Conservation (phyloP, 2,113 vertebrate species). For the Picathartes gymnocephalus region DNA sequence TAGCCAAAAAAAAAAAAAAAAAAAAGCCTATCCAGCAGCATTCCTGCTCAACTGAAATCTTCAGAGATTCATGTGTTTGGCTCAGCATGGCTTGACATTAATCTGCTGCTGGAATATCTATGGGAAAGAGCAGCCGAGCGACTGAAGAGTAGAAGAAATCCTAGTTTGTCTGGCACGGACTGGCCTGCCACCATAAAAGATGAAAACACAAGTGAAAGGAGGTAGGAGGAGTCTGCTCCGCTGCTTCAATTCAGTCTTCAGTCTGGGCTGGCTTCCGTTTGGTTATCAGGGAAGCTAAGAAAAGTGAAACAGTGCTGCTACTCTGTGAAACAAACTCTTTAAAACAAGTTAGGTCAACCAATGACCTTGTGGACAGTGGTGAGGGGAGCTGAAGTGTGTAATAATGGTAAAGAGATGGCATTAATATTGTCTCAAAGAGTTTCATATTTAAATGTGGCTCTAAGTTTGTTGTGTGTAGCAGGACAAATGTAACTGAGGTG, state of each 20-base stretch:
- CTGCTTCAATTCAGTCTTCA: constrained; percentile 36
- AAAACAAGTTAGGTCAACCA: constrained; percentile 27
- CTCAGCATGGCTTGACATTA: background rate
- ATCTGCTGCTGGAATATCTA: constrained; percentile 39
- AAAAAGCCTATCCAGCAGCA: background rate
- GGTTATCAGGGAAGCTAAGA: constrained; percentile 57
- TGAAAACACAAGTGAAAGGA: constrained; percentile 43
- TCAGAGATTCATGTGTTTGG: background rate
- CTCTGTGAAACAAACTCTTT: background rate
- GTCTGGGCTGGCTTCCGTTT: constrained; percentile 60
- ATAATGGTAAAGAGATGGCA: constrained; percentile 51
- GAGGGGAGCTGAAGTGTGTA: constrained; percentile 39
- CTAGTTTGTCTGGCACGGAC: constrained; percentile 28
- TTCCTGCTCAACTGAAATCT: background rate
- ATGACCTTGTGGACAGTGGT: background rate
- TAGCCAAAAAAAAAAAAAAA: background rate
- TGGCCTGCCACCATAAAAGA: constrained; percentile 53
- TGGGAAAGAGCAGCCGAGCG: constrained; percentile 10
- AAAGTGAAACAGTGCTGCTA: constrained; percentile 34
- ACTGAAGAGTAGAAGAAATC: constrained; percentile 14
- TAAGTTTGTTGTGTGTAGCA: constrained; percentile 56
- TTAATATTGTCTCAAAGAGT: constrained; percentile 39
- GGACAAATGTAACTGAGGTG: constrained; percentile 75
- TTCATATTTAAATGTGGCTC: constrained; percentile 55
- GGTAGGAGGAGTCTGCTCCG: constrained; percentile 59